phyloP scores from a whole-genome alignment of 2,888 invertebrate genomes.

The Cepaea hortensis region DNA sequence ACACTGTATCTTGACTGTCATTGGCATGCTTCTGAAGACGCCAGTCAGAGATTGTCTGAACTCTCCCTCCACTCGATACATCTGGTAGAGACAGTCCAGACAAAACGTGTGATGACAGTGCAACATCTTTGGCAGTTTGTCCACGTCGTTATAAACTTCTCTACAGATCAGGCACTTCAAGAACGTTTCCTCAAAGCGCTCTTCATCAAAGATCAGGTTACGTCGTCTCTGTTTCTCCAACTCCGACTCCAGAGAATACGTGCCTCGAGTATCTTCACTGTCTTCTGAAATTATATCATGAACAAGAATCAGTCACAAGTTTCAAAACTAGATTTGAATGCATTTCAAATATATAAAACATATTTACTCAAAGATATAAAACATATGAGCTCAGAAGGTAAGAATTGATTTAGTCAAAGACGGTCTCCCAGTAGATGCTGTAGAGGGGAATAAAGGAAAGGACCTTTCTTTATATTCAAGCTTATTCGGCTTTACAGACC shows the following conservation, averaged over 20 bases:
- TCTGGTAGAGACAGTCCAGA: constrained; percentile 73
- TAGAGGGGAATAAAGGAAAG: too few relatives aligned
- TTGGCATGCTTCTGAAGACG: constrained; percentile 69
- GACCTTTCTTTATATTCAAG: too few relatives aligned
- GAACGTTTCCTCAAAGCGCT: constrained; percentile 71
- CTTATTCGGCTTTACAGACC: too few relatives aligned
- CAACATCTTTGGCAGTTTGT: constrained; percentile 74
- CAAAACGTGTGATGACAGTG: constrained; percentile 76
- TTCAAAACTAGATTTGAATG: too few relatives aligned
- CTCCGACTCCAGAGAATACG: constrained; percentile 39
- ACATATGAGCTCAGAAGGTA: too few relatives aligned
- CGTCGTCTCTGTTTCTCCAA: constrained; percentile 53
- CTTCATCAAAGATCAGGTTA: constrained; percentile 70
- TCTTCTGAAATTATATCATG: constrained; percentile 26
- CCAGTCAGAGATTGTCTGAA: constrained; percentile 68
- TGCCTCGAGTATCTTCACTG: constrained; percentile 44
- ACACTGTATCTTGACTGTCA: constrained; percentile 71
- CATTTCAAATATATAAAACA: too few relatives aligned
- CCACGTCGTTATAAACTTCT: constrained; percentile 73
- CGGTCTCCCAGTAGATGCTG: too few relatives aligned
- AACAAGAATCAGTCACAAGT: too few relatives aligned
- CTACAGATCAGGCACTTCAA: constrained; percentile 74
- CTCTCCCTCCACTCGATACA: constrained; percentile 72
- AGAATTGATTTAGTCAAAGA: too few relatives aligned
- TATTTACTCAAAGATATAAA: too few relatives aligned